Evolutionary conservation across 1,140 invertebrate species (phyloP), one percentile per base, ranked within the genome.

Genomic region (Drosophila nasuta): DNA sequence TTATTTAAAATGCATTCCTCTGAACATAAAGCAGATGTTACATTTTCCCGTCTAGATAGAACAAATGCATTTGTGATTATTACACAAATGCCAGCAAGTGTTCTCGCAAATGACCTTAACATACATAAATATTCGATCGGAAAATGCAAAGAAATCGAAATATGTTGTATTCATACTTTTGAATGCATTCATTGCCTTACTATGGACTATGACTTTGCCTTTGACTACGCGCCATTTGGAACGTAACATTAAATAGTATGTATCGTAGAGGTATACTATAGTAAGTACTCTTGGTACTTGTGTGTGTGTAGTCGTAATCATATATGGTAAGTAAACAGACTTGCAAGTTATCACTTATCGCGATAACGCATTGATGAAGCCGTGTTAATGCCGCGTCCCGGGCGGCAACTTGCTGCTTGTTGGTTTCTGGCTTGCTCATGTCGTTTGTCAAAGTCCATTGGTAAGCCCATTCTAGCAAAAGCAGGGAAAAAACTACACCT

Each of bases 361-460:
- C 56, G 15, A 54, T 68, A 69, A 56, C 65, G 41, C 41, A 41
- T 57, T 49, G 51, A 57, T 58, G 41, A 49, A 64, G 65, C 49
- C 49, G 45, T 17, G 33, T 64, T 68, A 77, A 77, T 77, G 54
- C 75, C 58, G 30, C 25, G 59, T 54, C 13, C 46, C 38, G 48
- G 57, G n/a, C 41, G 13, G 45, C 28, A 30, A 54, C 62, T 64
- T 17, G 63, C 20, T 68, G 33, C 33, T 35, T 35, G 33, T 35
- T 8, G 33, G 33, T 35, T 20, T 20, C 17, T 20, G 17, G 17
- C 17, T 20, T 20, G 20, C 20, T 25, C 20, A 25, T 25, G 20
- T 25, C 64, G 64, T 74, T 70, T 75, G 48, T 75, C 72, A 75
- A 78, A 78, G 76, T 75, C 66, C 28, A 28, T 11, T 25, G 57